Evolutionary conservation across 2,888 invertebrate genomes (phyloP).

Genomic region (Conomelus anceps): DNA sequence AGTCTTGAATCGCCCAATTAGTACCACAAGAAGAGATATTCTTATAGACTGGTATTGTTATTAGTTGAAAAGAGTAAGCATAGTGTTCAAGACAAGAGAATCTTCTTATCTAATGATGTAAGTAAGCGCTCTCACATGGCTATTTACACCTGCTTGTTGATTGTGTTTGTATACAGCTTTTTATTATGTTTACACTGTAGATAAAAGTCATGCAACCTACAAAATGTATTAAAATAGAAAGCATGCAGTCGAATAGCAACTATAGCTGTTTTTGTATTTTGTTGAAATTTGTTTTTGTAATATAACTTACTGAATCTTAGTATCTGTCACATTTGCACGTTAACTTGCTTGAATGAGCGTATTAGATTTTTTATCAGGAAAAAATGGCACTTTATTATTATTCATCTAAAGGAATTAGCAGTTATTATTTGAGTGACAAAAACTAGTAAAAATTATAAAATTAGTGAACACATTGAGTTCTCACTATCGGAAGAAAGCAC

Average conservation of each 20-base stretch:
- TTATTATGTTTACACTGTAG: neutral
- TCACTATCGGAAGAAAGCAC: too few species aligned
- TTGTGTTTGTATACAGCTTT: neutral
- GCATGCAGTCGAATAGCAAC: neutral
- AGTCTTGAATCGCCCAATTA: neutral
- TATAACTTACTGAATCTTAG: too few species aligned
- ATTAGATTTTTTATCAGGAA: too few species aligned
- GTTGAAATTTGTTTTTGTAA: neutral
- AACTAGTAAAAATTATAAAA: too few species aligned
- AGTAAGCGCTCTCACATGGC: neutral
- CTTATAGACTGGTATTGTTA: neutral
- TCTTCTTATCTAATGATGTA: neutral
- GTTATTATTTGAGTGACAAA: too few species aligned
- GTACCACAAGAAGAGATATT: neutral
- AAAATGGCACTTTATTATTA: too few species aligned
- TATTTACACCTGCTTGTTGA: neutral
- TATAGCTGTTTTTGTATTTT: neutral
- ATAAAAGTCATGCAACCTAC: neutral
- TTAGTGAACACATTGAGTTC: too few species aligned
- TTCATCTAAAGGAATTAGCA: too few species aligned
- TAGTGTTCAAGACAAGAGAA: neutral
- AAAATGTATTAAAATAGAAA: constrained; percentile 1
- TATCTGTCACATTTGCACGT: neutral
- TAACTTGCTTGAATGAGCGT: neutral
- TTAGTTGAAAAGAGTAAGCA: neutral